A percentile compares a stretch with the other conserved stretches of the same genome.
phyloP scores from a whole-genome alignment of 2,797 vertebrate species.

The Enteromius mattozi region DNA sequence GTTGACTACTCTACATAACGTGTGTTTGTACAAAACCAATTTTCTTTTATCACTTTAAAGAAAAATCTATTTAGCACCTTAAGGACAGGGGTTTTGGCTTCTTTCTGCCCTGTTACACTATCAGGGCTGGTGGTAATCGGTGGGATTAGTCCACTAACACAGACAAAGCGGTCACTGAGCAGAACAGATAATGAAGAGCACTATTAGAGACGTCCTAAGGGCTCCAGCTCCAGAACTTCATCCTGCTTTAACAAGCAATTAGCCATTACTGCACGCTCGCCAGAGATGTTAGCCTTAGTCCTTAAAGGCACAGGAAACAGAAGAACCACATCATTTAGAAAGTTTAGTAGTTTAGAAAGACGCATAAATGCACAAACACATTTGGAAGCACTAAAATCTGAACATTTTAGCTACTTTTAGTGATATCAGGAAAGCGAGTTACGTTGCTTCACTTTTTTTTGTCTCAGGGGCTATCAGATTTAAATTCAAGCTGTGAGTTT shows the following conservation, averaged over 20 bases:
- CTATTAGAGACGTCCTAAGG: slow-evolving; percentile 55
- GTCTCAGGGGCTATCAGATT: slow-evolving; percentile 31
- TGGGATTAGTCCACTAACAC: slow-evolving; percentile 28
- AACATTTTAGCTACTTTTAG: slow-evolving; percentile 9
- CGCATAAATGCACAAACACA: slow-evolving; percentile 3
- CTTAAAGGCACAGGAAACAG: slow-evolving; percentile 19
- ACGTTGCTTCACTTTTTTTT: slow-evolving; percentile 3
- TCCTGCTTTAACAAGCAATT: slow-evolving; percentile 62
- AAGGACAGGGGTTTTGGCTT: background rate
- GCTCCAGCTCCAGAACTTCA: slow-evolving; percentile 44
- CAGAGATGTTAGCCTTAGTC: slow-evolving; percentile 45
- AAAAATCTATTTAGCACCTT: background rate
- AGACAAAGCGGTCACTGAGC: slow-evolving; percentile 42
- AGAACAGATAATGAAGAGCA: slow-evolving; percentile 29
- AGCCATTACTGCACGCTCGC: slow-evolving; percentile 38
- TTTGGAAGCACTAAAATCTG: background rate
- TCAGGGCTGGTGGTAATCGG: slow-evolving; percentile 8
- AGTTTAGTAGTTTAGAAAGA: background rate
- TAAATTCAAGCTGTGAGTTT: slow-evolving; percentile 42
- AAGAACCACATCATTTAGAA: slow-evolving; percentile 39
- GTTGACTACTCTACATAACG: too few relatives aligned
- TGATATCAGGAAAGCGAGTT: slow-evolving; percentile 39
- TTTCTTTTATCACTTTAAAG: background rate
- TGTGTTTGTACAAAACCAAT: background rate
- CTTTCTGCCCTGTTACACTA: background rate